Evolutionary conservation across 2,797 vertebrate genomes (phyloP), one percentile per base, ranked within the genome.

Genomic region (Crenuchus spilurus): DNA sequence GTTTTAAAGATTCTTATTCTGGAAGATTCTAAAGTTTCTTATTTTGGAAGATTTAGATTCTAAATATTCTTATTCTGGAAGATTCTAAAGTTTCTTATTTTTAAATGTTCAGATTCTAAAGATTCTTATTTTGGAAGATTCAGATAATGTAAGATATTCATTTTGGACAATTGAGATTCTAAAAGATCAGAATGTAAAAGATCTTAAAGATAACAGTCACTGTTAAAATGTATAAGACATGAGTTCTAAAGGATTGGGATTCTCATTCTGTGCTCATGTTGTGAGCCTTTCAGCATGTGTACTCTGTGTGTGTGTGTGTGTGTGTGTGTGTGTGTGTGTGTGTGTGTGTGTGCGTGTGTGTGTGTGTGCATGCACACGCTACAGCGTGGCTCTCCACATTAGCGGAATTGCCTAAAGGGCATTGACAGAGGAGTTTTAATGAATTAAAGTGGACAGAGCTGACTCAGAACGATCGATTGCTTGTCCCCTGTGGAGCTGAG

Each of bases 401-500:
- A 92, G 85, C 87, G 88, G 85, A 90, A 92, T 90, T 92, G 82
- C 86, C 89, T 90, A 87, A 86, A 85, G 84, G 88, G 86, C 89
- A 91, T 90, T 88, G 89, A 88, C 89, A 87, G 88, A 60, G 22
- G 81, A 84, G 82, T 75, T 87, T 88, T 91, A 92, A 92, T 92
- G 90, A 92, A 92, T 93, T 92, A 91, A 91, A 91, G 88, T 89
- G 88, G 90, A 92, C 90, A 88, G 82, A 86, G 90, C 91, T 91
- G 91, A 92, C 88, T 92, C 90, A 90, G 90, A 87, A 82, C 85
- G 85, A 92, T 92, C 89, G 79, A 92, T 92, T 88, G 80, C 85
- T 62, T 83, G 82, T 88, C 87, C 88, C 88, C 78, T 72, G 83
- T 72, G 82, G 78, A 85, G 86, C 79, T 84, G 82, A 82, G 52